A percentile compares a stretch with the other conserved stretches of the same genome.
phyloP scores from a whole-genome alignment of 2,888 invertebrate genomes.

The Punctoribates punctum region DNA sequence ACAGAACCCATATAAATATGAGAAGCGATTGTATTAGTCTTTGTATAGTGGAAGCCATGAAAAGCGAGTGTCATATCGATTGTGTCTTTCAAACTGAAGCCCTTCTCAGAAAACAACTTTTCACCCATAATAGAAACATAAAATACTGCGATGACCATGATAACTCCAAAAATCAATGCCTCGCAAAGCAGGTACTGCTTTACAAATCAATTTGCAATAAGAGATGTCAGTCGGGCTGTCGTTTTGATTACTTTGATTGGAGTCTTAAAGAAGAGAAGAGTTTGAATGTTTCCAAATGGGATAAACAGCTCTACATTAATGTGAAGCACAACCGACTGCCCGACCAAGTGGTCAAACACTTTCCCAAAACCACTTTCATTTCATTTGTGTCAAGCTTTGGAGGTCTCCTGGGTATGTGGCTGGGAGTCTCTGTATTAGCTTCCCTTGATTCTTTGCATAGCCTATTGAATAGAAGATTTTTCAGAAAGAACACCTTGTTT shows the following conservation, averaged over 20 bases:
- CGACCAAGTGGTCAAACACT: background rate
- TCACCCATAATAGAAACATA: background rate
- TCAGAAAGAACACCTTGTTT: too few species aligned
- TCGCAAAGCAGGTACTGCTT: background rate
- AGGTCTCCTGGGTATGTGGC: conserved; percentile 5
- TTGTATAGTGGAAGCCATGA: background rate
- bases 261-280: background rate
- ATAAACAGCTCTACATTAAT: background rate
- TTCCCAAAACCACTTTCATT: background rate
- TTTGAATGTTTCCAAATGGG: background rate
- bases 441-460: background rate
- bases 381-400: background rate
- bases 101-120: background rate
- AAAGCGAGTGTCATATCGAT: background rate
- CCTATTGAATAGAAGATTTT: too few species aligned
- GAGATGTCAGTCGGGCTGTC: background rate
- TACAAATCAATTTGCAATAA: background rate
- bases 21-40: conserved; percentile 5
- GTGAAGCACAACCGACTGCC: conserved; percentile 8
- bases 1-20: background rate
- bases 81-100: background rate
- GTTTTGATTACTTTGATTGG: background rate
- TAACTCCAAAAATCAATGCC: background rate
- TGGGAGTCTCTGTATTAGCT: background rate
- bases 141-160: background rate